These are phyloP conservation scores for Merops nubicus DNA, from an alignment of 2,113 vertebrate species.

Conservation along the genomic window DNA sequence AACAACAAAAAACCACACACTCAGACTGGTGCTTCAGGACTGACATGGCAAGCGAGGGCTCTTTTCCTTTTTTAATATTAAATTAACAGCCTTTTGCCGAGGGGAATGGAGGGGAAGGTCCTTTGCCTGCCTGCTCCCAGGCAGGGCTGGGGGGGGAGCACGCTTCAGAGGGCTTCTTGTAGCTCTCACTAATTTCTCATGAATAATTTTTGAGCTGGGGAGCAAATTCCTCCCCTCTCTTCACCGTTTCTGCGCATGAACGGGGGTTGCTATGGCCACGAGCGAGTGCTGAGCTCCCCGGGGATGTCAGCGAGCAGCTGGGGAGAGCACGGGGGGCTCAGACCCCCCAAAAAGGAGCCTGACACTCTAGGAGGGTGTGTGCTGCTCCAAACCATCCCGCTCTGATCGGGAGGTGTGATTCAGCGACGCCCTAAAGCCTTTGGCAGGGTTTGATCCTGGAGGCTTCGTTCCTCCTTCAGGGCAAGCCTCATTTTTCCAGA, in stretches of 20 bases:
- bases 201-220: background rate
- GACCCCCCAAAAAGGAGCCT: background rate
- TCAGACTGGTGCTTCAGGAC: background rate
- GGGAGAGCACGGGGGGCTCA: background rate
- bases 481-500: rapidly evolving
- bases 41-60: background rate
- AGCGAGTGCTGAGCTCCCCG: background rate
- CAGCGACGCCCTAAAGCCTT: rapidly evolving
- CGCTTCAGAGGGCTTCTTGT: background rate
- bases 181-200: background rate
- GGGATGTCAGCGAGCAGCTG: background rate
- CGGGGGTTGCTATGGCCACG: constrained; percentile 68
- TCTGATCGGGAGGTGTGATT: rapidly evolving
- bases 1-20: background rate
- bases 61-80: background rate
- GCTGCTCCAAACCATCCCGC: rapidly evolving
- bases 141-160: background rate
- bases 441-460: background rate
- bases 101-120: rapidly evolving
- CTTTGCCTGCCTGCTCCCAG: background rate
- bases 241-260: background rate
- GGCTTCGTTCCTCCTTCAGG: rapidly evolving
- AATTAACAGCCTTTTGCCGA: background rate
- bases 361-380: rapidly evolving
- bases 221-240: background rate